These are phyloP conservation scores for Trinorchestia longiramus DNA, from an alignment of 1,140 invertebrate species.

Conservation along the genomic window DNA sequence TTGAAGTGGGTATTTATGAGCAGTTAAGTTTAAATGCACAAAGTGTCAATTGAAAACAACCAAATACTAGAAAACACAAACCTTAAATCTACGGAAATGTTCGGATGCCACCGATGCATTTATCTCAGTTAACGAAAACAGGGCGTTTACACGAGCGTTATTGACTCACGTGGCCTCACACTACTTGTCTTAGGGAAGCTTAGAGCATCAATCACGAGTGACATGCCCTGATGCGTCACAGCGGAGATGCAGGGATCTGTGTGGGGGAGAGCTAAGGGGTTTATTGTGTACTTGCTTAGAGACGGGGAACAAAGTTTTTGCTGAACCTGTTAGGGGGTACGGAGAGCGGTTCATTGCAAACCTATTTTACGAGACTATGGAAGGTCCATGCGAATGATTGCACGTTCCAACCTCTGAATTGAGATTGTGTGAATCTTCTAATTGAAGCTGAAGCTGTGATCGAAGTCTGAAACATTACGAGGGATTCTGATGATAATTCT, in stretches of 20 bases:
- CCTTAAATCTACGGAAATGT: too few relatives aligned
- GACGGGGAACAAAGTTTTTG: not conserved
- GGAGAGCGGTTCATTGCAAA: not conserved
- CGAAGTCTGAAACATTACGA: not conserved
- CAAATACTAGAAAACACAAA: too few relatives aligned
- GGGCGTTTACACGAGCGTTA: not conserved
- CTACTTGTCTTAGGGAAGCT: not conserved
- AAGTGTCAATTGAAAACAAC: not conserved
- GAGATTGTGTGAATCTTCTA: not conserved
- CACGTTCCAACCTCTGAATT: not conserved
- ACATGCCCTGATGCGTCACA: not conserved
- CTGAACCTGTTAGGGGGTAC: not conserved
- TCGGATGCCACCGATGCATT: not conserved
- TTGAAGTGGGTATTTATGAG: not conserved
- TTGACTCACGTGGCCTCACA: not conserved
- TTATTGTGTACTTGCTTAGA: not conserved
- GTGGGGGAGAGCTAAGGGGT: not conserved
- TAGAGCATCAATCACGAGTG: not conserved
- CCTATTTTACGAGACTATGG: not conserved
- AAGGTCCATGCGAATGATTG: not conserved
- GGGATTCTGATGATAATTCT: not conserved
- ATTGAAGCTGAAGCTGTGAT: not conserved
- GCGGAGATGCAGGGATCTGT: not conserved
- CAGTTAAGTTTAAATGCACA: not conserved
- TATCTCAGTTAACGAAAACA: not conserved